Evolutionary conservation across 2,113 vertebrate genomes (phyloP).

Genomic region (Trinectes maculatus): DNA sequence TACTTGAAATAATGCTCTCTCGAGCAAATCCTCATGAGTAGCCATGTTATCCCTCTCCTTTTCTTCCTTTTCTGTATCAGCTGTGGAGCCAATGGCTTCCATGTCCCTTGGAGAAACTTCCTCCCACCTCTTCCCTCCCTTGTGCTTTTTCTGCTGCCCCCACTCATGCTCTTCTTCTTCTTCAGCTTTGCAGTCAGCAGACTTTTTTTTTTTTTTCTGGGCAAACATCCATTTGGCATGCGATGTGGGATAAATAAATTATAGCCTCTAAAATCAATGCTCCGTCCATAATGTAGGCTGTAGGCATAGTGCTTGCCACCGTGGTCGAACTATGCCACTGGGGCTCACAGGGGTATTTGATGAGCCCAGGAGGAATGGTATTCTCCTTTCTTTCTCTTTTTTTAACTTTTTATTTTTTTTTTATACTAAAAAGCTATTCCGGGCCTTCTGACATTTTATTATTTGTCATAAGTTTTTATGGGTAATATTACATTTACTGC

Average conservation of each 20-base stretch:
- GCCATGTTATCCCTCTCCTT: conserved; percentile 48
- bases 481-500: conserved; percentile 34
- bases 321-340: conserved; percentile 15
- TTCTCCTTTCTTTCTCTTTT: neutral
- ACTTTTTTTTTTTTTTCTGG: conserved; percentile 25
- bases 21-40: conserved; percentile 62
- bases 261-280: conserved; percentile 66
- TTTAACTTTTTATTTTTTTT: neutral
- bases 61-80: conserved; percentile 26
- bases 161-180: conserved; percentile 13
- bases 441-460: conserved; percentile 32
- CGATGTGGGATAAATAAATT: conserved; percentile 62
- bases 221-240: conserved; percentile 67
- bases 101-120: conserved; percentile 40
- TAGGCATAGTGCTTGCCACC: conserved; percentile 43
- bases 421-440: conserved; percentile 19
- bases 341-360: conserved; percentile 5
- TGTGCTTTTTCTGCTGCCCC: conserved; percentile 19
- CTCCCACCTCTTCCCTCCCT: conserved; percentile 5
- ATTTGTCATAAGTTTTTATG: conserved; percentile 41
- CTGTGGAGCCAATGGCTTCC: conserved; percentile 12
- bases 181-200: conserved; percentile 64
- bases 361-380: neutral
- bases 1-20: conserved; percentile 56
- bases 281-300: conserved; percentile 50